Base-by-base conservation (phyloP, 2,888 invertebrate genomes). In the Leptopilina myrica region DNA sequence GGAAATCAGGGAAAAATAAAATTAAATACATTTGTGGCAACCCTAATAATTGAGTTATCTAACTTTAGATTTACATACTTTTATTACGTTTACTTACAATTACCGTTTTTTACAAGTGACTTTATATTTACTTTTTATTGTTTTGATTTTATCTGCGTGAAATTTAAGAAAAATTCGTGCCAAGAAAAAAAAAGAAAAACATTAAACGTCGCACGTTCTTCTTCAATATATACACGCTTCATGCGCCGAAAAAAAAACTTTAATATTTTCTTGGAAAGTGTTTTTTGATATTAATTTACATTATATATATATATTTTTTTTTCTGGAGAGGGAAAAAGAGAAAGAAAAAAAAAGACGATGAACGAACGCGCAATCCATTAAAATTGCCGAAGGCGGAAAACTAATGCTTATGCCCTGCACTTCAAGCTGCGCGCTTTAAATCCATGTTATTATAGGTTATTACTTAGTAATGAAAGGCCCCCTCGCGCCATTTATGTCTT, bases 401-500 rank as follows among this genome's bases (percentile, higher is more conserved):
- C 86, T 86, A 88, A 87, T 87, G 87, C 86, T 85, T 85, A 85
- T 86, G 84, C 84, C 86, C 81, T 80, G 84, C 87, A 87, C 85
- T 85, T 83, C 82, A 83, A 84, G 85, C 84, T 85, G 84, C 81
- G 87, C 87, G 87, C 87, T 88, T 89, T 88, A 89, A 89, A 87
- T 88, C 86, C 86, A 87, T 86, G 87, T 89, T 88, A 89, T 89
- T 89, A 89, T 85, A 81, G 89, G 88, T 88, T 87, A 89, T 88
- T 88, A 88, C 87, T 83, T 81, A 79, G 87, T 89, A 89, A 89
- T 89, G 86, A 88, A 87, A 88, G 87, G 84, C 85, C 85, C 83
- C 80, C 85, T 87, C 82, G 81, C 84, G 82, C 83, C 87, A 86
- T 86, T 88, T 88, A 87, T 84, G 85, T 85, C 77, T 78, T 75